phyloP scores from a whole-genome alignment of 1,140 invertebrate species.

The Pseudomyrmex dendroicus region DNA sequence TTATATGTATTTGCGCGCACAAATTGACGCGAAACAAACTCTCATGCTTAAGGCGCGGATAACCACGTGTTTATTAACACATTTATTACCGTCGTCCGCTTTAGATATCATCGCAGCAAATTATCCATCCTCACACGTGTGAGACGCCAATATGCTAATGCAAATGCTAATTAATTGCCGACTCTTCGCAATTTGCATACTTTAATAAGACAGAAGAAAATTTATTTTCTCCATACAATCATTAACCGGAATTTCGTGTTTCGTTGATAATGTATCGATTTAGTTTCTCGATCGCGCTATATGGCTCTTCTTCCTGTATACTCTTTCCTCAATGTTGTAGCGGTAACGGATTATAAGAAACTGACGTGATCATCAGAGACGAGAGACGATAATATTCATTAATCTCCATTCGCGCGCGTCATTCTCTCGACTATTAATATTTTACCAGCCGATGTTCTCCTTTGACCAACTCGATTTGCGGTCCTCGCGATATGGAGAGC shows the following conservation, averaged over 20 bases:
- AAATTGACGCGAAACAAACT: conserved; percentile 11
- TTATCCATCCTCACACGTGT: background rate
- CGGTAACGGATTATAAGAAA: conserved; percentile 17
- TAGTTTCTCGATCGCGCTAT: background rate
- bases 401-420: background rate
- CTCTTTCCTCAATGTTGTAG: background rate
- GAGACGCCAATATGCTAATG: background rate
- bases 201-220: background rate
- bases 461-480: background rate
- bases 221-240: background rate
- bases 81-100: background rate
- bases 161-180: conserved; percentile 4
- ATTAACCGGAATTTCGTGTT: background rate
- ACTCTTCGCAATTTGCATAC: background rate
- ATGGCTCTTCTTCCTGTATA: background rate
- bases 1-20: background rate
- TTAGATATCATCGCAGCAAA: background rate
- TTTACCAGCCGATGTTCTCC: background rate
- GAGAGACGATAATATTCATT: background rate
- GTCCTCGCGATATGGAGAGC: conserved; percentile 15
- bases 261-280: background rate
- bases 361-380: background rate
- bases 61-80: background rate
- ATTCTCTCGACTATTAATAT: background rate
- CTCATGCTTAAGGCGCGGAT: background rate